A percentile compares a stretch with the other conserved stretches of the same genome.
phyloP scores from a whole-genome alignment of 2,113 vertebrate species.

The cat (Felis catus) region DNA sequence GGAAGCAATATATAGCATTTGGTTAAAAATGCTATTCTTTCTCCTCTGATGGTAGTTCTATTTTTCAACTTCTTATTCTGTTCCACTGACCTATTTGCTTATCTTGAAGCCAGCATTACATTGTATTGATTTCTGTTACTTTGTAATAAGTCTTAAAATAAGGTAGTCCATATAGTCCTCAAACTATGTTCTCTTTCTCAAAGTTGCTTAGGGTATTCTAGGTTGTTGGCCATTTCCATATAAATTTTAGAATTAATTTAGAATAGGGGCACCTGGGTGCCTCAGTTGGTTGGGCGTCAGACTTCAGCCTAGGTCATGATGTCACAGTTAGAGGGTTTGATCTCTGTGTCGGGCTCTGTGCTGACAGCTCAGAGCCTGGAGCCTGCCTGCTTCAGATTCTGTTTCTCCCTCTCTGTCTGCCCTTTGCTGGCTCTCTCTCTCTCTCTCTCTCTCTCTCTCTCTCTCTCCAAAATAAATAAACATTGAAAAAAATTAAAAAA shows the following conservation, averaged over 20 bases:
- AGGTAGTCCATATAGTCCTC: neutral
- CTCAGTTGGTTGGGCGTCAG: too few species aligned
- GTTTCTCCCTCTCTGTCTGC: too few species aligned
- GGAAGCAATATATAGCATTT: neutral
- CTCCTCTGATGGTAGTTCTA: neutral
- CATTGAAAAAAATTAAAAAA: too few species aligned
- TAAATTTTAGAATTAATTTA: neutral
- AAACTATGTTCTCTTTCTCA: neutral
- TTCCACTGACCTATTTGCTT: neutral
- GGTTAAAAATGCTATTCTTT: neutral
- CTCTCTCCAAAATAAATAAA: too few species aligned
- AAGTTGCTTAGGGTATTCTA: neutral
- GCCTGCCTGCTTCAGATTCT: too few species aligned
- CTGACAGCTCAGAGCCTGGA: too few species aligned
- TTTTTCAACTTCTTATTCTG: neutral
- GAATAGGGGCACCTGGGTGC: too few species aligned
- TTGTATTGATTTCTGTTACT: neutral
- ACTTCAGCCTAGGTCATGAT: too few species aligned
- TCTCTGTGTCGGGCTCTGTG: too few species aligned
- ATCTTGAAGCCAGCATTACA: neutral
- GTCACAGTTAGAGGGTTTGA: too few species aligned
- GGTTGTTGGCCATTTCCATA: neutral
- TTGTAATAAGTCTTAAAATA: neutral
- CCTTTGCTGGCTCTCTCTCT: too few species aligned
- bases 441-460: too few species aligned